phyloP scores from a whole-genome alignment of 1,140 invertebrate species.

The Drosophila sproati region DNA sequence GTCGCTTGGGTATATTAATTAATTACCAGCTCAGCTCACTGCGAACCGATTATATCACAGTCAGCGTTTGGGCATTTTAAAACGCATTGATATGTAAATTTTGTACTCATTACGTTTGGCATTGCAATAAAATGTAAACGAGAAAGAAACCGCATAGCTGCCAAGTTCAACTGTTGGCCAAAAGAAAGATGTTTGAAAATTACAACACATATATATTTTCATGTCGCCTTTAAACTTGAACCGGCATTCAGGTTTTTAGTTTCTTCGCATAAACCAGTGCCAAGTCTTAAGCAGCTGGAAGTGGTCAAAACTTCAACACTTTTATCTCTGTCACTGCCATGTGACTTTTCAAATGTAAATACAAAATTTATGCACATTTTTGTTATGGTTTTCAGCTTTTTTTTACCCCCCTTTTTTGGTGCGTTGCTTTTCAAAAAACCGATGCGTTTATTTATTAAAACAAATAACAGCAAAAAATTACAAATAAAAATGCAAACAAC shows the following conservation, averaged over 20 bases:
- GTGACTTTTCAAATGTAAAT: constrained; percentile 36
- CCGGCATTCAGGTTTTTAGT: constrained; percentile 25
- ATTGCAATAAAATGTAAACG: constrained; percentile 4
- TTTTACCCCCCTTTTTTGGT: not conserved
- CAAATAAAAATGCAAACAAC: constrained; percentile 32
- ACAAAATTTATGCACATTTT: constrained; percentile 66
- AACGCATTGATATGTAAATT: constrained; percentile 75
- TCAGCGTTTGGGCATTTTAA: constrained; percentile 18
- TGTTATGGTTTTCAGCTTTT: constrained; percentile 12
- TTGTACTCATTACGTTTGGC: constrained; percentile 36
- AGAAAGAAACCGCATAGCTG: constrained; percentile 20
- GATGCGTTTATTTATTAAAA: constrained; percentile 33
- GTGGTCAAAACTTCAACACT: constrained; percentile 18
- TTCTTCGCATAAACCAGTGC: not conserved
- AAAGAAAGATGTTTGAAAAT: constrained; percentile 66
- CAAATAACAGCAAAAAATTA: constrained; percentile 39
- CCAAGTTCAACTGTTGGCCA: constrained; percentile 67
- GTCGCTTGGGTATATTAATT: constrained; percentile 38
- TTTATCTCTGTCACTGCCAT: constrained; percentile 4
- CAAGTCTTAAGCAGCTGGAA: not conserved
- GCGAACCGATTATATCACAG: constrained; percentile 68
- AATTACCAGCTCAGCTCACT: constrained; percentile 65
- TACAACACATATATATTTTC: constrained; percentile 50
- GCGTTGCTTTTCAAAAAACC: constrained; percentile 22
- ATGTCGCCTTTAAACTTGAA: constrained; percentile 62